These are phyloP conservation scores for Danaus plexippus DNA, from an alignment of 1,140 invertebrate genomes.

Conservation along the genomic window DNA sequence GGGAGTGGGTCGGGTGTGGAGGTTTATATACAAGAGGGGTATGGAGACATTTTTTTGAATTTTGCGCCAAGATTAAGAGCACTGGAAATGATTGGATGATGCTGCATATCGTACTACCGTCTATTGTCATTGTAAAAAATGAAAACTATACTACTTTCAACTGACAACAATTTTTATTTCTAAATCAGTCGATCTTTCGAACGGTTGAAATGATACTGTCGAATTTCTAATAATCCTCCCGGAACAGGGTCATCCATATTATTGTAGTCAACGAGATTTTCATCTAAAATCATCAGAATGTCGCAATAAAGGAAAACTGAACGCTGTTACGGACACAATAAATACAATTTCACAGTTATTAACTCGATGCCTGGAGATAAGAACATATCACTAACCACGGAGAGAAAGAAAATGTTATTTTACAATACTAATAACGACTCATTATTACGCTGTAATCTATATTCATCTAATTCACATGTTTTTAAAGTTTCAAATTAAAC, in stretches of 20 bases:
- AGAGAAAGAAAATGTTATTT: no score
- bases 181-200: no score
- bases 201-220: no score
- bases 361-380: background rate
- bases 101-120: constrained; percentile 42
- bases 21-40: constrained; percentile 58
- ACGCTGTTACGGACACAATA: constrained; percentile 7
- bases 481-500: no score
- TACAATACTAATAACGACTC: no score
- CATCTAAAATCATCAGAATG: constrained; percentile 8
- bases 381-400: no score
- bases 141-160: no score
- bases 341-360: background rate
- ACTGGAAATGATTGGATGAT: constrained; percentile 54
- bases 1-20: constrained; percentile 45
- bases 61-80: constrained; percentile 54
- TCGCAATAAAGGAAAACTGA: background rate
- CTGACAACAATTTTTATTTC: no score
- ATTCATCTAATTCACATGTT: no score
- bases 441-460: no score
- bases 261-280: constrained; percentile 1
- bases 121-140: constrained; percentile 34
- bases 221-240: background rate
- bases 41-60: constrained; percentile 46
- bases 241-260: constrained; percentile 6